Percentiles rank a stretch among this genome's conserved stretches.
Conservation (phyloP, 2,797 vertebrate species). For the Rousettus madagascariensis region DNA sequence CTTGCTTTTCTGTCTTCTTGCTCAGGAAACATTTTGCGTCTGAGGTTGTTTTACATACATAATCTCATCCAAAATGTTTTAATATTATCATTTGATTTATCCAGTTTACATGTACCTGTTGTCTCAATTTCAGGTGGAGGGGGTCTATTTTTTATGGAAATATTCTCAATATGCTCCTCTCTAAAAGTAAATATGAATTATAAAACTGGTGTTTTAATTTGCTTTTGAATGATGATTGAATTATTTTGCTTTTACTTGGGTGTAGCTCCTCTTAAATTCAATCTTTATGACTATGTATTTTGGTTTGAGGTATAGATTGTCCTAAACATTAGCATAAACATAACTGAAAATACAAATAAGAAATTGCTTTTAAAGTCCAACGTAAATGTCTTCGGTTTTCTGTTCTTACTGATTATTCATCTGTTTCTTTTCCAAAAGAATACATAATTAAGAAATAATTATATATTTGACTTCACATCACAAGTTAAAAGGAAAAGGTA, state of each 20-base stretch:
- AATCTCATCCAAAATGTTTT: neutral
- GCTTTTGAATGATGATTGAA: neutral
- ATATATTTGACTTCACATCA: neutral
- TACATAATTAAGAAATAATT: neutral
- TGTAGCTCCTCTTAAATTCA: neutral
- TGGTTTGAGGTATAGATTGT: neutral
- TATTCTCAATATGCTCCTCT: neutral
- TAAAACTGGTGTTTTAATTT: neutral
- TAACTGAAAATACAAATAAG: constrained; percentile 5
- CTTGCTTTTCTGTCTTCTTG: neutral
- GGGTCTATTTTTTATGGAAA: neutral
- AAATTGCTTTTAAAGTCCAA: neutral
- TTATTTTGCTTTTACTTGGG: neutral
- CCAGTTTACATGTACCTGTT: neutral
- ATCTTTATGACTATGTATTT: neutral
- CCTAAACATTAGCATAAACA: neutral
- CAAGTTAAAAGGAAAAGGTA: neutral
- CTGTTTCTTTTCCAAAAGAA: neutral
- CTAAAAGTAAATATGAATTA: neutral
- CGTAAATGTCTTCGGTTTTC: neutral
- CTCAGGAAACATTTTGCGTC: neutral
- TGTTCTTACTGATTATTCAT: neutral
- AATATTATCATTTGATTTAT: neutral
- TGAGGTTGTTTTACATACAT: neutral
- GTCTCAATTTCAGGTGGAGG: neutral